Evolutionary conservation across 2,888 invertebrate species (phyloP).

Genomic region (Apoderus coryli): DNA sequence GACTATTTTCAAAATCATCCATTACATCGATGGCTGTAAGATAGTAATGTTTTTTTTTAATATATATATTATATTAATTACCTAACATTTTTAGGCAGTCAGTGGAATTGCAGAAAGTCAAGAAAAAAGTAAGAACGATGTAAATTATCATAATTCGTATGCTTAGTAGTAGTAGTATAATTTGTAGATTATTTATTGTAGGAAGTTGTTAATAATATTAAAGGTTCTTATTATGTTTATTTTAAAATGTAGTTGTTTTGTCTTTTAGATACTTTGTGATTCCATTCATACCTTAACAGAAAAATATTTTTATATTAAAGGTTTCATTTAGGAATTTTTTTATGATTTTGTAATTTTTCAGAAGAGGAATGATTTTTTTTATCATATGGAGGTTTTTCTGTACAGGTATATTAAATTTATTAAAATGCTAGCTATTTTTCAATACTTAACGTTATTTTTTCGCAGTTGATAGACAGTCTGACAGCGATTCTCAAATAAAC

Average conservation of each 20-base stretch:
- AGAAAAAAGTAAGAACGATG: constrained; percentile 55
- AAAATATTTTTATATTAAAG: constrained; percentile 10
- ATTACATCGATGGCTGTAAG: constrained; percentile 92
- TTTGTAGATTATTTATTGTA: too few relatives aligned
- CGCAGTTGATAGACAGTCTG: constrained; percentile 69
- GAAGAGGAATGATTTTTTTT: constrained; percentile 4
- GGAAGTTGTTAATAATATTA: too few relatives aligned
- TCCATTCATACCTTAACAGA: constrained; percentile 17
- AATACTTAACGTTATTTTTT: constrained; percentile 10
- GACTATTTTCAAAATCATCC: constrained; percentile 93
- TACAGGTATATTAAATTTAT: constrained; percentile 14
- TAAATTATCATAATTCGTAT: constrained; percentile 24
- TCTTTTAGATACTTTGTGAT: too few relatives aligned
- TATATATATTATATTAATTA: constrained; percentile 3
- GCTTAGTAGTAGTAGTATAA: constrained; percentile 22
- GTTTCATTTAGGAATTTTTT: constrained; percentile 8
- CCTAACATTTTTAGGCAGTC: constrained; percentile 44
- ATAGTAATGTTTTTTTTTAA: constrained; percentile 16
- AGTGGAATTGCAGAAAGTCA: constrained; percentile 65
- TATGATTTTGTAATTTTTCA: constrained; percentile 6
- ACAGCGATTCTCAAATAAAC: constrained; percentile 74
- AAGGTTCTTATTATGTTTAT: too few relatives aligned
- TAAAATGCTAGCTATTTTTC: not conserved
- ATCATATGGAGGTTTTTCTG: constrained; percentile 14
- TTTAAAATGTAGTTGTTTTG: too few relatives aligned